Evolutionary conservation across 2,113 vertebrate genomes (phyloP).

Genomic region (Podarcis cretensis): DNA sequence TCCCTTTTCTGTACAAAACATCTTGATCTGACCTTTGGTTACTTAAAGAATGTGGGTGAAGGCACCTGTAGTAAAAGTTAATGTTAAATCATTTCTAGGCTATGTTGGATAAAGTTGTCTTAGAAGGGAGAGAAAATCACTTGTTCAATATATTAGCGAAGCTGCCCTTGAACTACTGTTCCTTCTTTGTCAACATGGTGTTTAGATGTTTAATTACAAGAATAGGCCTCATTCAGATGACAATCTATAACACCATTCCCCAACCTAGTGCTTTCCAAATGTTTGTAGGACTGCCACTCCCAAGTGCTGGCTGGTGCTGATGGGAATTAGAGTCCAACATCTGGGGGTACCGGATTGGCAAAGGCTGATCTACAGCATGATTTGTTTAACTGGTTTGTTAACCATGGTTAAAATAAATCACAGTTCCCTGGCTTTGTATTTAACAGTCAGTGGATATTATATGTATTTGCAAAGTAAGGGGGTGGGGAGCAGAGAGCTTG

Average conservation of each 20-base stretch:
- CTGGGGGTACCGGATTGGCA: too few species aligned
- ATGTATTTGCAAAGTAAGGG: neutral
- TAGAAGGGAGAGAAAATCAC: neutral
- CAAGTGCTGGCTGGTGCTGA: too few species aligned
- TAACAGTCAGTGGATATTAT: neutral
- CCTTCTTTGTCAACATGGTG: neutral
- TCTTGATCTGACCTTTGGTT: neutral
- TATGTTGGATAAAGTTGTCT: neutral
- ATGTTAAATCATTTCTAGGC: neutral
- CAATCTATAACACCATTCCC: neutral
- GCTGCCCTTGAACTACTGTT: neutral
- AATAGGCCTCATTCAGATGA: neutral
- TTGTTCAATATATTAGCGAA: too few species aligned
- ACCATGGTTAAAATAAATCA: neutral
- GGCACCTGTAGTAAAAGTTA: neutral
- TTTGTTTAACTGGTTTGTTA: neutral
- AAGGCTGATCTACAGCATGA: neutral
- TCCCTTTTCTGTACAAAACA: neutral
- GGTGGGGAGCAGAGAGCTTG: neutral
- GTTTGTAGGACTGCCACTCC: too few species aligned
- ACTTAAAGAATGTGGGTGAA: neutral
- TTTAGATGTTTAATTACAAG: neutral
- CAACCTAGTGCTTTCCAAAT: too few species aligned
- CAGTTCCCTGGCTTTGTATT: neutral
- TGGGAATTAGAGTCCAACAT: too few species aligned